phyloP scores from a whole-genome alignment of 2,888 invertebrate genomes.

The Hypselothyrea guttata region DNA sequence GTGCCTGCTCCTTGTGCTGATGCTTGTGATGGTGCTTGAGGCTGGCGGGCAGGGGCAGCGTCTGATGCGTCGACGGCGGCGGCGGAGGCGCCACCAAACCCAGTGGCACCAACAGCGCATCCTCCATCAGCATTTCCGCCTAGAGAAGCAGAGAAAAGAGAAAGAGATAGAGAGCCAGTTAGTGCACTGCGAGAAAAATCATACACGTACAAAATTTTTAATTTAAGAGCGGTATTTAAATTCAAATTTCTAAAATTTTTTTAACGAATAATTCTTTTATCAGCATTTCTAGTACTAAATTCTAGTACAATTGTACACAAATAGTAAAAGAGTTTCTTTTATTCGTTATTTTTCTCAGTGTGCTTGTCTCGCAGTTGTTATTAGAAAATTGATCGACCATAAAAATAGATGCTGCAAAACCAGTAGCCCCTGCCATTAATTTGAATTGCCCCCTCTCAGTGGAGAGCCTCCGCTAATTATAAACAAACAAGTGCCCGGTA shows the following conservation, averaged over 20 bases:
- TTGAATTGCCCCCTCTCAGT: constrained; percentile 54
- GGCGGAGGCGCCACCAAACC: constrained; percentile 56
- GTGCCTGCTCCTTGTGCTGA: constrained; percentile 82
- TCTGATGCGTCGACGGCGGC: constrained; percentile 46
- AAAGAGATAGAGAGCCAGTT: constrained; percentile 19
- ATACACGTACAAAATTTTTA: too few species aligned
- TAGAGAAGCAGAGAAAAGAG: constrained; percentile 44
- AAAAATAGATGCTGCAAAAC: constrained; percentile 64
- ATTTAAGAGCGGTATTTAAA: too few species aligned
- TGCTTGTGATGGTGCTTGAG: constrained; percentile 83
- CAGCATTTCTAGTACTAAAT: too few species aligned
- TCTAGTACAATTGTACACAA: too few species aligned
- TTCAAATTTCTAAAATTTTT: too few species aligned
- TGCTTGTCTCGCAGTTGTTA: constrained; percentile 26
- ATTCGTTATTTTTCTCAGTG: too few species aligned
- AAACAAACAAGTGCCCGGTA: constrained; percentile 66
- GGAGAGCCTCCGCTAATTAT: constrained; percentile 57
- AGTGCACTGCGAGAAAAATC: background rate
- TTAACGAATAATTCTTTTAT: too few species aligned
- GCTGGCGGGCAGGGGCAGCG: constrained; percentile 53
- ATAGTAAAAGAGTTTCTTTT: too few species aligned
- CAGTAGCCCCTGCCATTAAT: constrained; percentile 68
- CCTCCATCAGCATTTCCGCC: constrained; percentile 79
- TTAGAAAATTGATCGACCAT: constrained; percentile 70
- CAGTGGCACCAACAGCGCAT: constrained; percentile 60